Conservation (phyloP, 1,140 invertebrate genomes). For the Euborellia annulipes region DNA sequence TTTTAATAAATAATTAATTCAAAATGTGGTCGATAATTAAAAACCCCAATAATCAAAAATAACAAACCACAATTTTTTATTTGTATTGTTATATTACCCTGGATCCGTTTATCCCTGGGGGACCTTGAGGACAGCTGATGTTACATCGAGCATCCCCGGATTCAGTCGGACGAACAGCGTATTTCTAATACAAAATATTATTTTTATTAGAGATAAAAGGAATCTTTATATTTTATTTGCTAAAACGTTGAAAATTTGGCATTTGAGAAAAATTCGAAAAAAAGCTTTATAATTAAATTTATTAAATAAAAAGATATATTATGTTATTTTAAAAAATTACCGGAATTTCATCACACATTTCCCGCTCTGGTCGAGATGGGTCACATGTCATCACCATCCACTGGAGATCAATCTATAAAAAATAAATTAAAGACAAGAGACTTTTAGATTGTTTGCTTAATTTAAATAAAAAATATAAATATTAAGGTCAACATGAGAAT, state of each 20-base stretch:
- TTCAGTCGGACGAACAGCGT: constrained; percentile 12
- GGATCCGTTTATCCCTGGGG: constrained; percentile 40
- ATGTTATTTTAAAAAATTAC: no score
- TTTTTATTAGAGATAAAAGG: not conserved
- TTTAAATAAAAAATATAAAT: not conserved
- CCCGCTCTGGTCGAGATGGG: constrained; percentile 46
- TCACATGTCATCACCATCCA: constrained; percentile 68
- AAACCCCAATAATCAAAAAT: no score
- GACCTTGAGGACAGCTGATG: constrained; percentile 39
- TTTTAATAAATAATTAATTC: no score
- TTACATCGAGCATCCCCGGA: constrained; percentile 19
- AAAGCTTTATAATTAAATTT: not conserved
- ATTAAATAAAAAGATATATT: no score
- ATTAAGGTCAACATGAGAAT: not conserved
- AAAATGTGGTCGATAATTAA: no score
- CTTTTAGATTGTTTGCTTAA: not conserved
- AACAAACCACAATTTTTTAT: no score
- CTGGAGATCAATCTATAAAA: constrained; percentile 55
- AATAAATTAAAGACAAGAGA: not conserved
- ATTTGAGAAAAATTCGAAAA: no score
- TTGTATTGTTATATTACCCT: no score
- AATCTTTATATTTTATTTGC: no score
- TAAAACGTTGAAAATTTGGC: no score
- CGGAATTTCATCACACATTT: constrained; percentile 53
- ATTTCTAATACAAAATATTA: constrained; percentile 2